Evolutionary conservation across 2,888 invertebrate genomes (phyloP).

Genomic region (Dicranocentrus wangi): DNA sequence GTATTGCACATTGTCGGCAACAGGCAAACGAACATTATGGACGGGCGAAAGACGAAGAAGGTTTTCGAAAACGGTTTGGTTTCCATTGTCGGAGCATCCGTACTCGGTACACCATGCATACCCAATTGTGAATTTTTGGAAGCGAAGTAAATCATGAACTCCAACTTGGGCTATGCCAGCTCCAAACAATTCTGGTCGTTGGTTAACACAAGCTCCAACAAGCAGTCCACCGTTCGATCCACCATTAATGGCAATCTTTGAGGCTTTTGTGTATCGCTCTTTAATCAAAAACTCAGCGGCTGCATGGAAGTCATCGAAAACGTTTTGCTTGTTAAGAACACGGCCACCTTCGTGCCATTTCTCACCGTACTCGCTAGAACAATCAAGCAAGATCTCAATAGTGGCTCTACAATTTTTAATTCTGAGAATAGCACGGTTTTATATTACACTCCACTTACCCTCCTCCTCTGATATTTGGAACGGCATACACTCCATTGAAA

Average conservation of each 20-base stretch:
- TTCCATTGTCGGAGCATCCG: conserved; percentile 87
- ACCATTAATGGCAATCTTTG: conserved; percentile 77
- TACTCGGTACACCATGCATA: conserved; percentile 97
- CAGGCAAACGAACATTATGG: conserved; percentile 88
- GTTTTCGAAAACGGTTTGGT: conserved; percentile 87
- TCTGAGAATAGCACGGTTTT: too few relatives aligned
- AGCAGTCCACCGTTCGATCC: conserved; percentile 97
- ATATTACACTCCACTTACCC: conserved; percentile 77
- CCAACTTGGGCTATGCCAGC: conserved; percentile 95
- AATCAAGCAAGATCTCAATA: too few relatives aligned
- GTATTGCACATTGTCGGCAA: conserved; percentile 80
- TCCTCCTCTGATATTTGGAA: conserved; percentile 96
- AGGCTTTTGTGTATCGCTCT: conserved; percentile 84
- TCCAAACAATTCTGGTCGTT: conserved; percentile 94
- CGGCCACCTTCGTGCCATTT: conserved; percentile 97
- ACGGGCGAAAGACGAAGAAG: conserved; percentile 91
- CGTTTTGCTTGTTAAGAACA: conserved; percentile 94
- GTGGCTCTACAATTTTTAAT: too few relatives aligned
- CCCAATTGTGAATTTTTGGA: conserved; percentile 98
- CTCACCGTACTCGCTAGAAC: conserved; percentile 77
- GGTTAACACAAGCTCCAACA: conserved; percentile 95
- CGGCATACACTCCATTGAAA: conserved; percentile 89
- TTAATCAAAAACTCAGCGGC: conserved; percentile 91
- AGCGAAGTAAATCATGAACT: conserved; percentile 97
- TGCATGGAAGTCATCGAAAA: conserved; percentile 95